Evolutionary conservation across 2,888 invertebrate genomes (phyloP).

Genomic region (Choreutis nemorana): DNA sequence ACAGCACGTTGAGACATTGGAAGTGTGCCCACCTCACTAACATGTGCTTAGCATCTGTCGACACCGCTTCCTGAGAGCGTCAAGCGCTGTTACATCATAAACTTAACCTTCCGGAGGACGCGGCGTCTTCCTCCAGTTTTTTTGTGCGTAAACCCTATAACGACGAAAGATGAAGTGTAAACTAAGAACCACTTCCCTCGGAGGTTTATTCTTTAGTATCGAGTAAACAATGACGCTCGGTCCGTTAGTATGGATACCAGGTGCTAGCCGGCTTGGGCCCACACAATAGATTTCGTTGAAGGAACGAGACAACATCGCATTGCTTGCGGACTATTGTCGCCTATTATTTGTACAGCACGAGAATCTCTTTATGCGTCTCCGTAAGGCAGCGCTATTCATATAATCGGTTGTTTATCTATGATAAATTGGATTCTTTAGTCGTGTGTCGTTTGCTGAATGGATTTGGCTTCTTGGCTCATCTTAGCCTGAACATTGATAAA

Average conservation of each 20-base stretch:
- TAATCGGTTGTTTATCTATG: slow-evolving; percentile 44
- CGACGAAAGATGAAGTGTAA: slow-evolving; percentile 60
- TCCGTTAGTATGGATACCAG: slow-evolving; percentile 39
- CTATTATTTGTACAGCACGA: slow-evolving; percentile 42
- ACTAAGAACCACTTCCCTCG: slow-evolving; percentile 48
- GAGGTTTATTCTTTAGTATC: slow-evolving; percentile 45
- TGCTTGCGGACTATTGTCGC: slow-evolving; percentile 37
- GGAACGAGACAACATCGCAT: slow-evolving; percentile 39
- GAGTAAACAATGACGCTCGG: slow-evolving; percentile 43
- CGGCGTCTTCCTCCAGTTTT: slow-evolving; percentile 58
- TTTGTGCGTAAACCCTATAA: slow-evolving; percentile 41
- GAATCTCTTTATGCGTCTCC: slow-evolving; percentile 37
- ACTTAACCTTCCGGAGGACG: slow-evolving; percentile 60
- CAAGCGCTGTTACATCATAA: slow-evolving; percentile 52
- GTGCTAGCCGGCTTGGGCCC: slow-evolving; percentile 43
- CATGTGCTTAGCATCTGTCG: slow-evolving; percentile 62
- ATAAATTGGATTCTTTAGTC: slow-evolving; percentile 43
- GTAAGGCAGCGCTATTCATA: slow-evolving; percentile 27
- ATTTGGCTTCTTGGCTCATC: slow-evolving; percentile 23
- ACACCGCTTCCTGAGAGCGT: slow-evolving; percentile 41
- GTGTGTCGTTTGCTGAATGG: slow-evolving; percentile 17
- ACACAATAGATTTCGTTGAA: slow-evolving; percentile 60
- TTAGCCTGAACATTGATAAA: slow-evolving; percentile 13
- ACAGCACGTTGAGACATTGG: slow-evolving; percentile 26
- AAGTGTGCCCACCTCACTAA: slow-evolving; percentile 41